Evolutionary conservation across 2,888 invertebrate genomes (phyloP), one percentile per base, ranked within the genome.

Genomic region (Patella caerulea): DNA sequence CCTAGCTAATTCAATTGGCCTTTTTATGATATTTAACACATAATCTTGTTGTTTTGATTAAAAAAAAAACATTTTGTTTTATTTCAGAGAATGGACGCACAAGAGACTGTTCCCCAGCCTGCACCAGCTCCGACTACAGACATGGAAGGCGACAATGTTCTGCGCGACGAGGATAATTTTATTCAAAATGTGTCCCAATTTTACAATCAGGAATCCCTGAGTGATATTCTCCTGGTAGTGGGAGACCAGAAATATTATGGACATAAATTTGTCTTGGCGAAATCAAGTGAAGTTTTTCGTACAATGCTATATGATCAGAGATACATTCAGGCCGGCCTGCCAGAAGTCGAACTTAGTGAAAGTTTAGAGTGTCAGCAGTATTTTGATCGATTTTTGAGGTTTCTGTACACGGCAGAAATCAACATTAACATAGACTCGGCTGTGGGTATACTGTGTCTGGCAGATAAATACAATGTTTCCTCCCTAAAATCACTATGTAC

Each of bases 241-340:
- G 90, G 87, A 2, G 86, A 87, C 5, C 76, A 84, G 12, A 81
- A 75, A 29, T 91, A 85, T 79, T 87, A 77, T 71, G 91, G 85
- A 9, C 92, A 92, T 85, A 91, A 89, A 77, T 92, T 92, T 83
- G 90, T 92, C 5, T 83, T 92, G 55, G 91, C 92, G 71, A 91
- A 91, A 82, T 91, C 91, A 4, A 91, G 91, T 70, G 91, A 91
- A 75, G 91, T 92, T 2, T 91, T 92, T 79, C 85, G 88, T 56
- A 88, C 90, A 12, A 91, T 91, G 91, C 83, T 92, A 5, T 92
- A 91, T 79, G 89, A 88, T 72, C 85, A 86, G 71, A 80, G 83
- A 34, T 92, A 91, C 91, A 79, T 86, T n/a, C 84, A 88, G 56
- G 84, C 84, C 15, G 83, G 81, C 11, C 82, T 84, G 34, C 83